Evolutionary conservation across 2,888 invertebrate species (phyloP).

Genomic region (Xanthorhoe designata): DNA sequence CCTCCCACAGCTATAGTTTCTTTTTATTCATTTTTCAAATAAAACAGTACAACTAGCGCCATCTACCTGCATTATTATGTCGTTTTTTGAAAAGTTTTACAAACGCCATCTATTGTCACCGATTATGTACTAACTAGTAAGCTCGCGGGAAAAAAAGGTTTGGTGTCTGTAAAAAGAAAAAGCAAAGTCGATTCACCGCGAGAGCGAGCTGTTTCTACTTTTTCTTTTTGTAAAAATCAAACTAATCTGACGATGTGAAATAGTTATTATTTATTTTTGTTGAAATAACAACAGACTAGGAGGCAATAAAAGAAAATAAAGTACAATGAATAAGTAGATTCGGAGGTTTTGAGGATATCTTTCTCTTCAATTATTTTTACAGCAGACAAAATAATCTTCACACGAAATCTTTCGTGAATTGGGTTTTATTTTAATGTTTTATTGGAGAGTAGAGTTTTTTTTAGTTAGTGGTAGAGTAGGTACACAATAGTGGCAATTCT

Average conservation of each 20-base stretch:
- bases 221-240: constrained; percentile 50
- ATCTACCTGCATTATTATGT: constrained; percentile 23
- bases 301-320: constrained; percentile 3
- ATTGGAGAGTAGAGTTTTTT: no score
- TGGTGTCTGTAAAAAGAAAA: constrained; percentile 36
- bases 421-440: no score
- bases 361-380: neutral
- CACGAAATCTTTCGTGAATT: no score
- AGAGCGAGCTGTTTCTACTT: constrained; percentile 74
- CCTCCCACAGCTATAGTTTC: constrained; percentile 4
- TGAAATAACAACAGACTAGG: constrained; percentile 5
- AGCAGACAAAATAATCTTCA: no score
- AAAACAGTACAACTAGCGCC: constrained; percentile 32
- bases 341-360: neutral
- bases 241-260: constrained; percentile 10
- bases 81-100: neutral
- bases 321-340: constrained; percentile 3
- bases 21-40: constrained; percentile 38
- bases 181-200: constrained; percentile 55
- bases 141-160: constrained; percentile 41
- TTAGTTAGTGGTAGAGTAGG: no score
- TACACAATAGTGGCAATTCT: no score
- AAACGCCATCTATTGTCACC: constrained; percentile 31
- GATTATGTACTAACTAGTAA: constrained; percentile 21
- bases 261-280: constrained; percentile 18